Conservation (phyloP, 2,888 invertebrate genomes). For the Cephus spinipes region DNA sequence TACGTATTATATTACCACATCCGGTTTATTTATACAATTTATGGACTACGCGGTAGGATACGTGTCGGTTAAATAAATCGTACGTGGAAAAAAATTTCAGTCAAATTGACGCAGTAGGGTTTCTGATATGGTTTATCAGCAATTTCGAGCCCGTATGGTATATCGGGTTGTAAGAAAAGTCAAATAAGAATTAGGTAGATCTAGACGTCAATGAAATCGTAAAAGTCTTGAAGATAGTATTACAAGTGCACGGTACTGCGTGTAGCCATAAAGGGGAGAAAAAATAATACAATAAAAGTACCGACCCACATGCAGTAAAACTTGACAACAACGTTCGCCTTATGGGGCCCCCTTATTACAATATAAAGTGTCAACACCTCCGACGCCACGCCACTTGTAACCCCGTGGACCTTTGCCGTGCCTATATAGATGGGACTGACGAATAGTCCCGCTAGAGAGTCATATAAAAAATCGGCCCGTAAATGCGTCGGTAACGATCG, state of each 20-base stretch:
- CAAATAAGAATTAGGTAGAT: neutral
- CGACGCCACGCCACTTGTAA: neutral
- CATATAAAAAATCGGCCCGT: constrained; percentile 27
- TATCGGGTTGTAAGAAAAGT: neutral
- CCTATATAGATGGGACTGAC: neutral
- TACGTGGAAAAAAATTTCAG: neutral
- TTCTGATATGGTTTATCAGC: neutral
- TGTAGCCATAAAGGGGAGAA: constrained; percentile 27
- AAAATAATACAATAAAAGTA: constrained; percentile 31
- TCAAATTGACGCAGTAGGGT: neutral
- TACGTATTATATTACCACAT: neutral
- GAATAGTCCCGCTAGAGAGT: constrained; percentile 13
- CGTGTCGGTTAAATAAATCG: neutral
- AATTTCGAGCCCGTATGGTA: neutral
- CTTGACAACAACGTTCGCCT: constrained; percentile 10
- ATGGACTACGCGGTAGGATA: neutral
- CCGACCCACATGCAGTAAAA: constrained; percentile 9
- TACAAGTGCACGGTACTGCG: constrained; percentile 4
- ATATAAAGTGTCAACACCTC: constrained; percentile 37
- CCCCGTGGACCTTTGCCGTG: constrained; percentile 8
- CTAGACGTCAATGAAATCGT: neutral
- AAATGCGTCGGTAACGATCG: constrained; percentile 32
- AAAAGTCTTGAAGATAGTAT: neutral
- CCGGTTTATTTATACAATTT: neutral
- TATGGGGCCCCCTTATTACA: constrained; percentile 27